Evolutionary conservation across 2,797 vertebrate genomes (phyloP).

Genomic region (Lagodon rhomboides): DNA sequence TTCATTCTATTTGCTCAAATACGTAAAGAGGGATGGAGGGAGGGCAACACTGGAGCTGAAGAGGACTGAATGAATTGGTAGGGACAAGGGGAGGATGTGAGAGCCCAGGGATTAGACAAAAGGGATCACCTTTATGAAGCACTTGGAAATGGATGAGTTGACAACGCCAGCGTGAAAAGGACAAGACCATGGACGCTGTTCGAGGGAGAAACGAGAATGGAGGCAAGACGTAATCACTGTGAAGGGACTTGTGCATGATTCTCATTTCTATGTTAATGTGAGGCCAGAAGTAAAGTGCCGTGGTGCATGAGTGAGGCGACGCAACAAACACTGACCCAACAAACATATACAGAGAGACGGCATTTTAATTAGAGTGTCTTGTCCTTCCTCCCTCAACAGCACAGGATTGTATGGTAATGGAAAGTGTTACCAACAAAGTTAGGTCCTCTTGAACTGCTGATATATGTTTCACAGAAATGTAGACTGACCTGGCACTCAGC

Average conservation of each 20-base stretch:
- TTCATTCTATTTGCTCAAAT: conserved; percentile 37
- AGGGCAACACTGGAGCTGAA: conserved; percentile 30
- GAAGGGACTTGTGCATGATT: conserved; percentile 83
- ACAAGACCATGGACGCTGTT: background rate
- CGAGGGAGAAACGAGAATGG: conserved; percentile 1
- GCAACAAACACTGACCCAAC: conserved; percentile 39
- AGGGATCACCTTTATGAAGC: conserved; percentile 50
- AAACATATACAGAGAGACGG: background rate
- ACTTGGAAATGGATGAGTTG: conserved; percentile 41
- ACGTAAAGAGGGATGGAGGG: conserved; percentile 12
- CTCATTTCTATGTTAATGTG: conserved; percentile 87
- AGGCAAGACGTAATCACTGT: conserved; percentile 53
- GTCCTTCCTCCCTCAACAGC: background rate
- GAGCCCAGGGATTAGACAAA: conserved; percentile 50
- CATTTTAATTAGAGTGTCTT: conserved; percentile 45
- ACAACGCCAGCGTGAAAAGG: conserved; percentile 17
- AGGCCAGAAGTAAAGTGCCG: conserved; percentile 62
- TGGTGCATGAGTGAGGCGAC: conserved; percentile 36
- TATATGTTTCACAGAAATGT: conserved; percentile 4
- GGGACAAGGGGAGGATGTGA: conserved; percentile 3
- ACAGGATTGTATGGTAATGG: background rate
- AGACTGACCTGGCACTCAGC: background rate
- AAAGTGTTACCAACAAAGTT: conserved; percentile 6
- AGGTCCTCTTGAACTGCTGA: conserved; percentile 10
- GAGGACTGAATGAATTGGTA: conserved; percentile 49